phyloP scores from a whole-genome alignment of 1,140 invertebrate species.

The Drosophila pachea region DNA sequence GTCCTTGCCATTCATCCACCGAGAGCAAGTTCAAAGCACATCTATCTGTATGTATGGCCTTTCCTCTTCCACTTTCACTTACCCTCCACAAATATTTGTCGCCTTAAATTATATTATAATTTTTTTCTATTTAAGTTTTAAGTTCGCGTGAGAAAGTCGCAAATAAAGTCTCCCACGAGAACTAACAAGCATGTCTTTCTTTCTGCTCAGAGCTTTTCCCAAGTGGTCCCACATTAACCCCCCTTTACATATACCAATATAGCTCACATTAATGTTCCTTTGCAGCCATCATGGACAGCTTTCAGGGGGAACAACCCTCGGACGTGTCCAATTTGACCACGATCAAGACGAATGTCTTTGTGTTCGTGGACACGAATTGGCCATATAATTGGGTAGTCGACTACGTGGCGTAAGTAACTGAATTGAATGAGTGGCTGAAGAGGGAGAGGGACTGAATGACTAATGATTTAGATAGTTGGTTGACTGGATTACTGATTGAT shows the following conservation, averaged over 20 bases:
- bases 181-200: constrained; percentile 39
- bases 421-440: background rate
- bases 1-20: constrained; percentile 8
- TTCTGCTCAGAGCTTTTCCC: constrained; percentile 9
- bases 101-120: constrained; percentile 50
- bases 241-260: background rate
- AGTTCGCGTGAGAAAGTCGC: constrained; percentile 54
- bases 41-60: constrained; percentile 31
- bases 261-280: constrained; percentile 1
- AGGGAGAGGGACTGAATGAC: background rate
- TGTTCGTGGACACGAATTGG: constrained; percentile 84
- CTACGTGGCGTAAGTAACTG: constrained; percentile 81
- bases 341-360: constrained; percentile 81
- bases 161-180: constrained; percentile 61
- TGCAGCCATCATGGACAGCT: constrained; percentile 53
- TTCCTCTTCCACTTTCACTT: background rate
- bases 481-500: background rate
- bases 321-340: constrained; percentile 79
- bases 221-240: constrained; percentile 50
- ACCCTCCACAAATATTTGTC: constrained; percentile 27
- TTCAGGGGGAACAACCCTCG: constrained; percentile 28
- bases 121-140: constrained; percentile 64
- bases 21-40: constrained; percentile 50
- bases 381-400: constrained; percentile 81
- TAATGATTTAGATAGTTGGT: background rate